Base-by-base conservation (phyloP, 2,113 vertebrate genomes). In the Lipotes vexillifer region DNA sequence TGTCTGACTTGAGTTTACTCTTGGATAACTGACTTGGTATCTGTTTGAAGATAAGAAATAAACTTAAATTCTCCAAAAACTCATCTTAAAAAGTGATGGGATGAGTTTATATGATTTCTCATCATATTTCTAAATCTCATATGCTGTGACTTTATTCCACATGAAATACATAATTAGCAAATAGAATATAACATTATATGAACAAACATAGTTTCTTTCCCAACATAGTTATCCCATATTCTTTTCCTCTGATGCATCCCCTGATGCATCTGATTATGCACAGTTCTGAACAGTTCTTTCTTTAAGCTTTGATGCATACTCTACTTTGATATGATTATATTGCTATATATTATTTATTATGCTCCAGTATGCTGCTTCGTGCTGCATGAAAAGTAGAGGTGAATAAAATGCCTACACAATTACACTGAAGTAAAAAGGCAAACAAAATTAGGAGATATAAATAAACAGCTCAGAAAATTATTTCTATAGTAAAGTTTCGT, bases 331-430 rank as follows among this genome's bases (percentile, higher is more conserved):
- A 92, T 69, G 86, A 83, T 94, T 86, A 92, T 44, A 75, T 38
- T 57, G 84, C 33, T 89, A 63, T 82, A 57, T 78, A 93, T 97
- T 96, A 96, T 95, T 97, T 96, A 95, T 94, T 89, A 88, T 83
- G 44, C 15, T 80, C 46, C 49, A 52, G 11, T 41, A 41, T 95
- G 11, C 57, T 89, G 63, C 31, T 77, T 90, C 4, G 3, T 92
- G 46, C 82, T 96, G 72, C 93, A 29, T 52, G 36, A 89, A 88
- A 78, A 90, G 83, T 68, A 55, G 84, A 69, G 66, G 46, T 31
- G 55, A 78, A 63, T 92, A 81, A 93, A 91, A 83, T 89, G 10
- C 15, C 71, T 91, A 15, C 31, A 78, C 52, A 82, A 65, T 94
- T 94, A 85, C 18, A n/a, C 14, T 83, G 92, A 92, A 94, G 74